phyloP scores from a whole-genome alignment of 2,113 vertebrate species.

The Toxotes chatareus region DNA sequence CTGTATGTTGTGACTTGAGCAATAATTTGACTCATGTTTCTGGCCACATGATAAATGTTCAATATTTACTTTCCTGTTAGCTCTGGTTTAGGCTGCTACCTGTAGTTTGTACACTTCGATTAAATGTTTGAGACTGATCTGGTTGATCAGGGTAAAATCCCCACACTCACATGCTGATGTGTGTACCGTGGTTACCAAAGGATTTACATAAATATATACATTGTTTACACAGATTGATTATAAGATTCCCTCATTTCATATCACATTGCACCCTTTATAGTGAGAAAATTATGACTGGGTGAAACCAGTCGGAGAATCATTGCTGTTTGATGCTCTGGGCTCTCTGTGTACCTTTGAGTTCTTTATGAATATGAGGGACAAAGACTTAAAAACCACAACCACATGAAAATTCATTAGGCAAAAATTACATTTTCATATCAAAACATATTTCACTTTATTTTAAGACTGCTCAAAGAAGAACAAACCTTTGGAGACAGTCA shows the following conservation, averaged over 20 bases:
- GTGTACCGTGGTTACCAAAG: too few species aligned
- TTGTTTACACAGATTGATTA: background rate
- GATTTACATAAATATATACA: background rate
- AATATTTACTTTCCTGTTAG: too few species aligned
- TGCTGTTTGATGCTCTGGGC: background rate
- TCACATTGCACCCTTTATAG: background rate
- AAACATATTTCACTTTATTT: background rate
- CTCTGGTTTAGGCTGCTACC: too few species aligned
- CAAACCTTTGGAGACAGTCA: background rate
- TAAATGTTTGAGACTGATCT: too few species aligned
- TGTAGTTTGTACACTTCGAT: too few species aligned
- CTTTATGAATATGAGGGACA: background rate
- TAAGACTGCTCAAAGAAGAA: background rate
- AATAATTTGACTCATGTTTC: too few species aligned
- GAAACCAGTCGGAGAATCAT: background rate
- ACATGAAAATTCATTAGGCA: constrained; percentile 1
- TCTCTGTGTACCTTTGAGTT: background rate
- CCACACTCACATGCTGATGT: too few species aligned
- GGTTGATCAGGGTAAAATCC: too few species aligned
- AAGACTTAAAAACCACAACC: background rate
- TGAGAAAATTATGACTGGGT: background rate
- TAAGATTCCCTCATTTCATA: background rate
- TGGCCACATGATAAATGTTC: too few species aligned
- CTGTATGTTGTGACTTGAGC: too few species aligned
- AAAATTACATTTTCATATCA: background rate